These are phyloP conservation scores for Heliconius hortense DNA, from an alignment of 2,888 invertebrate species.

Conservation along the genomic window DNA sequence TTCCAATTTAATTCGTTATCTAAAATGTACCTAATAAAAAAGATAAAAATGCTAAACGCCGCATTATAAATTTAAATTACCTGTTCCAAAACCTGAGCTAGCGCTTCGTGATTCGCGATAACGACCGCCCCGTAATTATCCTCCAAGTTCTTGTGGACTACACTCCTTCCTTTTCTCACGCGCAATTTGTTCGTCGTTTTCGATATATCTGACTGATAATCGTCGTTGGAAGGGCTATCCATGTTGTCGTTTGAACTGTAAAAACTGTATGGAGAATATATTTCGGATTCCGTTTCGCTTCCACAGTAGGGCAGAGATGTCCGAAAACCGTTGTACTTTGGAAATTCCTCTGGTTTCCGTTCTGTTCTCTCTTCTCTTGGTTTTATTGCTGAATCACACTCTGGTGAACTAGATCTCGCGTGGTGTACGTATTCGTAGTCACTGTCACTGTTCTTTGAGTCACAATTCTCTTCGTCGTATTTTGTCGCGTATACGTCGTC, in stretches of 20 bases:
- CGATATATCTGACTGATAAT: conserved; percentile 71
- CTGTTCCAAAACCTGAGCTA: conserved; percentile 94
- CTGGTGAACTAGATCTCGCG: conserved; percentile 85
- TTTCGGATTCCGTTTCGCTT: conserved; percentile 91
- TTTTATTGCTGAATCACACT: conserved; percentile 84
- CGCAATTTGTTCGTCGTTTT: conserved; percentile 85
- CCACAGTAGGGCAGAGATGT: conserved; percentile 91
- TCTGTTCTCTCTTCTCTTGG: conserved; percentile 66
- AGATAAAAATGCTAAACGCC: neutral
- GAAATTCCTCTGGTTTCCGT: conserved; percentile 73
- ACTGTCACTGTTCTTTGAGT: conserved; percentile 81
- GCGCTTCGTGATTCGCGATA: conserved; percentile 93
- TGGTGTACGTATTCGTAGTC: conserved; percentile 85
- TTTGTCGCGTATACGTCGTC: conserved; percentile 77
- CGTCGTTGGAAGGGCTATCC: conserved; percentile 70
- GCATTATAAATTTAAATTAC: conserved; percentile 69
- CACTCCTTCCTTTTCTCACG: conserved; percentile 89
- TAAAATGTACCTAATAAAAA: neutral
- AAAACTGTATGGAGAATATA: conserved; percentile 91
- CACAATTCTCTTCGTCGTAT: conserved; percentile 73
- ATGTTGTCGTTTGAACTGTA: conserved; percentile 84
- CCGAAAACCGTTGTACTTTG: conserved; percentile 83
- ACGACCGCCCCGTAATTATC: conserved; percentile 95
- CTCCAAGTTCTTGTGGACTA: conserved; percentile 92
- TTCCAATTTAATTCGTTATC: neutral